phyloP scores from a whole-genome alignment of 2,888 invertebrate species.

The Capitulum mitella region DNA sequence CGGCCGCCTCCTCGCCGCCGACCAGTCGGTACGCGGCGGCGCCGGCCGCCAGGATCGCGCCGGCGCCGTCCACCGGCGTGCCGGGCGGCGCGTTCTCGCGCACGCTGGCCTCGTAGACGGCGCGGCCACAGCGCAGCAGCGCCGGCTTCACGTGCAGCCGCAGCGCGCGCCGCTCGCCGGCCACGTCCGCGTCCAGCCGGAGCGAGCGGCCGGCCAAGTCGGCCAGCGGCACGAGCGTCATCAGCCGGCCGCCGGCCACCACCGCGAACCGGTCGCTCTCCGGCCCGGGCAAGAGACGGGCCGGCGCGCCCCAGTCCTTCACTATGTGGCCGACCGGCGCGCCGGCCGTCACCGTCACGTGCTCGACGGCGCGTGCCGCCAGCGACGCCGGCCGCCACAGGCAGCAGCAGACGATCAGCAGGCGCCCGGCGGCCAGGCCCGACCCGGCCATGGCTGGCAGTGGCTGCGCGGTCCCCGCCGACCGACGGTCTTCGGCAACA shows the following conservation, averaged over 20 bases:
- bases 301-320: neutral
- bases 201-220: slow-evolving; percentile 73
- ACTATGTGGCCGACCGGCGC: neutral
- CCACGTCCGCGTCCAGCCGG: slow-evolving; percentile 70
- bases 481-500: too few relatives aligned
- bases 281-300: slow-evolving; percentile 4
- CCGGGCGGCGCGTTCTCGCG: slow-evolving; percentile 68
- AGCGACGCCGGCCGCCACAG: neutral
- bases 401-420: neutral
- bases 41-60: slow-evolving; percentile 57
- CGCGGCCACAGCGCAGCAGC: slow-evolving; percentile 67
- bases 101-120: slow-evolving; percentile 55
- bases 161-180: slow-evolving; percentile 68
- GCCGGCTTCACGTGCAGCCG: slow-evolving; percentile 75
- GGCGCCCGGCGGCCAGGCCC: neutral
- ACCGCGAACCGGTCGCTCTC: slow-evolving; percentile 79
- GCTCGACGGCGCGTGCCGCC: neutral
- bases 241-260: slow-evolving; percentile 76
- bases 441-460: neutral
- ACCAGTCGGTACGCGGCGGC: slow-evolving; percentile 63
- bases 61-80: slow-evolving; percentile 62
- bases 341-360: neutral
- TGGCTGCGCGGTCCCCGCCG: too few relatives aligned
- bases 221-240: slow-evolving; percentile 79
- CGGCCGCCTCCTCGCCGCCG: slow-evolving; percentile 58